Conservation (phyloP, 2,888 invertebrate species). For the Lepas anatifera region DNA sequence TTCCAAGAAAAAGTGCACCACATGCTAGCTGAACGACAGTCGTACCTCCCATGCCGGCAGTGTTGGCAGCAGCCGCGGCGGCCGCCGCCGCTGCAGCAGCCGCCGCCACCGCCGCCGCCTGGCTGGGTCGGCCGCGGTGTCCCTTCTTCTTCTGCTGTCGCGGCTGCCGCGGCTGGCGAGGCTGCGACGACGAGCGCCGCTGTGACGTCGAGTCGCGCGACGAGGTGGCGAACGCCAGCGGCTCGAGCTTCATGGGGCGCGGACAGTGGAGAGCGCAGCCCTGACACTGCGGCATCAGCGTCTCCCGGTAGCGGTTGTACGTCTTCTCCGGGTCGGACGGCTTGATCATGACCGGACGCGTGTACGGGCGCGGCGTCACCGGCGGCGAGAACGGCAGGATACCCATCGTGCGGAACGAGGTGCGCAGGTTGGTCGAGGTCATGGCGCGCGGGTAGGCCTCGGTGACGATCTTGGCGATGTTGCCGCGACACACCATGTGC, state of each 20-base stretch:
- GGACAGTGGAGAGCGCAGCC: conserved; percentile 9
- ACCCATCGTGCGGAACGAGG: conserved; percentile 10
- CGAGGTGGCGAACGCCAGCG: not conserved
- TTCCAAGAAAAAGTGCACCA: too few relatives aligned
- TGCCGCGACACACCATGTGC: conserved; percentile 9
- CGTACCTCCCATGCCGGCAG: conserved; percentile 6
- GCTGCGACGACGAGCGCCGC: not conserved
- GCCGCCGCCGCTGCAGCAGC: conserved; percentile 7
- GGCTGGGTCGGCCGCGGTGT: not conserved
- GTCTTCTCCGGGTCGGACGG: conserved; percentile 4
- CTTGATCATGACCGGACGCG: not conserved
- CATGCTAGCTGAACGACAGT: too few relatives aligned
- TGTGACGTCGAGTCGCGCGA: not conserved
- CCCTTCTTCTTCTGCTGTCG: not conserved
- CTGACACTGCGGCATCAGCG: conserved; percentile 6
- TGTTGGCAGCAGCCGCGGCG: not conserved
- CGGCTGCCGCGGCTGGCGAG: not conserved
- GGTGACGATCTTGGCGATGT: conserved; percentile 10
- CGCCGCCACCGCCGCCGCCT: conserved; percentile 1
- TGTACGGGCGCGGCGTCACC: conserved; percentile 8
- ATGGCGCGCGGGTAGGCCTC: conserved; percentile 13
- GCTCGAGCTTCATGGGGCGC: conserved; percentile 7
- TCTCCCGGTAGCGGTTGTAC: conserved; percentile 6
- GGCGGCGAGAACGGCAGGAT: conserved; percentile 11
- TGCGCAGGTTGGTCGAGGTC: conserved; percentile 9